Conservation (phyloP, 1,140 invertebrate genomes). For the Zaprionus nigranus region DNA sequence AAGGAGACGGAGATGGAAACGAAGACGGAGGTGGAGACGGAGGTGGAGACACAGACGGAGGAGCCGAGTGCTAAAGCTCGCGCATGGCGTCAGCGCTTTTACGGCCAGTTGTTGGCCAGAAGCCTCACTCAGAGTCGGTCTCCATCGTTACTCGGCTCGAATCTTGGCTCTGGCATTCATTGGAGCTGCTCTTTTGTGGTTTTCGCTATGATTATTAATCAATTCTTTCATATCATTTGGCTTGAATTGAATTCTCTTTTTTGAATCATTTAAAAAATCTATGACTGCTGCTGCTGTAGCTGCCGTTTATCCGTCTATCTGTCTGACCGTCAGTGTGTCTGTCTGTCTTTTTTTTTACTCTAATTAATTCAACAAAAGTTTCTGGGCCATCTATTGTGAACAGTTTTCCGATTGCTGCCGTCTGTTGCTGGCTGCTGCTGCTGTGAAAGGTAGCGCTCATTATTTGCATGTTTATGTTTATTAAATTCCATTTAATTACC, state of each 20-base stretch:
- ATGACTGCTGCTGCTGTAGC: slow-evolving; percentile 38
- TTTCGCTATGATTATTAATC: slow-evolving; percentile 83
- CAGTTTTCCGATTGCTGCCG: slow-evolving; percentile 58
- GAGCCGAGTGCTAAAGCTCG: slow-evolving; percentile 18
- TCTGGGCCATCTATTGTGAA: slow-evolving; percentile 70
- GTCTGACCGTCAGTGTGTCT: slow-evolving; percentile 6
- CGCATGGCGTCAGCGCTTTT: slow-evolving; percentile 74
- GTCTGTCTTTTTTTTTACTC: slow-evolving; percentile 66
- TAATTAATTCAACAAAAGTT: slow-evolving; percentile 81
- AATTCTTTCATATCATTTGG: slow-evolving; percentile 82
- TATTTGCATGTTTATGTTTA: slow-evolving; percentile 80
- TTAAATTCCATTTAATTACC: slow-evolving; percentile 82
- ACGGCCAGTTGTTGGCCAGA: slow-evolving; percentile 52
- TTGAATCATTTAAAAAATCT: slow-evolving; percentile 64
- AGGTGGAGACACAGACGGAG: slow-evolving; percentile 40
- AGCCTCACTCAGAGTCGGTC: slow-evolving; percentile 42
- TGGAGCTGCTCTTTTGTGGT: slow-evolving; percentile 70
- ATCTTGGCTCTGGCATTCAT: slow-evolving; percentile 44
- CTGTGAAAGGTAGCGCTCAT: slow-evolving; percentile 77
- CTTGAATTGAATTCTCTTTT: slow-evolving; percentile 75
- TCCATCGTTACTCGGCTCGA: slow-evolving; percentile 14
- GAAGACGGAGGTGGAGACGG: slow-evolving; percentile 30
- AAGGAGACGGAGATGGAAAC: slow-evolving; percentile 10
- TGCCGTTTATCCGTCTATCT: slow-evolving; percentile 20
- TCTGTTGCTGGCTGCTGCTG: slow-evolving; percentile 10